phyloP scores from a whole-genome alignment of 2,113 vertebrate species.

The Okapia johnstoni region DNA sequence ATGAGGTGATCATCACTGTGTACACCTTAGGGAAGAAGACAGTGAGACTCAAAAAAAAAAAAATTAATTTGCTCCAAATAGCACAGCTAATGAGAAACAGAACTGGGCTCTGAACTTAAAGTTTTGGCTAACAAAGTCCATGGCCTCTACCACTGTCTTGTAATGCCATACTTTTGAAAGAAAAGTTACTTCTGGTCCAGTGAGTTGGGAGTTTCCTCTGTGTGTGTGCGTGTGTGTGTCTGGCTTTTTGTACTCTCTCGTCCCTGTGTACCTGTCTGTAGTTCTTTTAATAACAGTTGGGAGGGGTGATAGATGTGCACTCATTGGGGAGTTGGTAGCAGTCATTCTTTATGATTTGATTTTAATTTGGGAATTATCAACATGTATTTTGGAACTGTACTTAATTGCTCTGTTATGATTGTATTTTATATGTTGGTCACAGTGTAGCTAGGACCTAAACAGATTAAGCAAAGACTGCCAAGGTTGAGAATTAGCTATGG shows the following conservation, averaged over 20 bases:
- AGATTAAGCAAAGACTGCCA: background rate
- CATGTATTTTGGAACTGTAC: background rate
- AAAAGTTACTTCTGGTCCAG: background rate
- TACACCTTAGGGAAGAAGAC: background rate
- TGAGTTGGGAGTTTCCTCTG: background rate
- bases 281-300: background rate
- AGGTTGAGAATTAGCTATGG: background rate
- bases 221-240: background rate
- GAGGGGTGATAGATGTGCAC: background rate
- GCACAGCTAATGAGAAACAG: background rate
- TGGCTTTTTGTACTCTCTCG: background rate
- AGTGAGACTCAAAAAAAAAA: background rate
- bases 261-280: rapidly evolving
- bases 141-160: background rate
- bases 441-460: background rate
- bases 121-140: background rate
- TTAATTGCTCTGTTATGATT: background rate
- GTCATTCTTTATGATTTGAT: background rate
- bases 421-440: background rate
- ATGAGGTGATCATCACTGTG: background rate
- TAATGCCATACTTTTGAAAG: background rate
- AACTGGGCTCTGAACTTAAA: background rate
- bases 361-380: background rate
- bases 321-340: background rate
- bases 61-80: background rate